These are phyloP conservation scores for Aporrectodea caliginosa DNA, from an alignment of 1,140 invertebrate species.

Conservation along the genomic window DNA sequence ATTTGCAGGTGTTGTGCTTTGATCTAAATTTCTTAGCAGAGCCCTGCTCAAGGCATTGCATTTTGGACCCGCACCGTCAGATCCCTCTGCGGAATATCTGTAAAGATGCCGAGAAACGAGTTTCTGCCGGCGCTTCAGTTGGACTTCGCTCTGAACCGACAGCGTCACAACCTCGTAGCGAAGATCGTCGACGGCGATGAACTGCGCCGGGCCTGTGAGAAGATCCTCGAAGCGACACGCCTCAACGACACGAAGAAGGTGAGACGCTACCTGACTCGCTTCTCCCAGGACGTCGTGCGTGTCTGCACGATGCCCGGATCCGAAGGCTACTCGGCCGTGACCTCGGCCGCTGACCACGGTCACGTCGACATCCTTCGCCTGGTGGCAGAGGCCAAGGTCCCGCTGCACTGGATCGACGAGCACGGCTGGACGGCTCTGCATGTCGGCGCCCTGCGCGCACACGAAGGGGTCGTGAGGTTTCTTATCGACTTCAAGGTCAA, in stretches of 20 bases:
- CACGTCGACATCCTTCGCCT: constrained; percentile 14
- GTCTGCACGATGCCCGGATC: constrained; percentile 29
- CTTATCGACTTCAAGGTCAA: neutral
- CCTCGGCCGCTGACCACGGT: constrained; percentile 27
- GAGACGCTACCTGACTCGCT: constrained; percentile 20
- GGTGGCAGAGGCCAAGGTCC: constrained; percentile 25
- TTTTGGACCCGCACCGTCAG: too few relatives aligned
- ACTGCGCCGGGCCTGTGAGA: neutral
- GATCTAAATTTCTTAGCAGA: too few relatives aligned
- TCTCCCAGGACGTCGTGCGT: neutral
- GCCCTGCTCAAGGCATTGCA: too few relatives aligned
- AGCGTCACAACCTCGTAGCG: neutral
- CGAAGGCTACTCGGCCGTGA: constrained; percentile 26
- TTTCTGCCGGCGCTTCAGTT: too few relatives aligned
- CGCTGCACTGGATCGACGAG: constrained; percentile 36
- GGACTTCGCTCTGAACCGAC: neutral
- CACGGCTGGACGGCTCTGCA: constrained; percentile 32
- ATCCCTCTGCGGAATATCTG: too few relatives aligned
- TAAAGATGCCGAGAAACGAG: too few relatives aligned
- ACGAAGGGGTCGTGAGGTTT: constrained; percentile 18
- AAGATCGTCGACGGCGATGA: constrained; percentile 12
- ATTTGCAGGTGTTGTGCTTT: too few relatives aligned
- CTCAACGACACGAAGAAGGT: constrained; percentile 10
- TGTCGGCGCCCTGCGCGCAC: constrained; percentile 14
- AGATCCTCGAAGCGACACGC: constrained; percentile 22